Conservation (phyloP, 2,797 vertebrate species). For the Chrosomus eos region DNA sequence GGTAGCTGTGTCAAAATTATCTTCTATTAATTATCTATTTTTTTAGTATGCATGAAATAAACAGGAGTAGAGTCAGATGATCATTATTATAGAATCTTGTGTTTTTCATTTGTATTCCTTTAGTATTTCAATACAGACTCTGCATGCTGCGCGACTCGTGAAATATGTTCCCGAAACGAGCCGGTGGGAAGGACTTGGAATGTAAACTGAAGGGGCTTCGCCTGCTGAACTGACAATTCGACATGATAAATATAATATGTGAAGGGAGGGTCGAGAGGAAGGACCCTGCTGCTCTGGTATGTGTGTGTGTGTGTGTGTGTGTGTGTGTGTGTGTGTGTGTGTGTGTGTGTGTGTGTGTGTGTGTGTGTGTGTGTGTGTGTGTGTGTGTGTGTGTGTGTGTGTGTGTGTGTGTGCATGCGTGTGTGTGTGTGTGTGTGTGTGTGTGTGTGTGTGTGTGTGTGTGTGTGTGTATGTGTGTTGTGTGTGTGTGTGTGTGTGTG, state of each 20-base stretch:
- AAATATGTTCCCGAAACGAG: not conserved
- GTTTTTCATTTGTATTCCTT: not conserved
- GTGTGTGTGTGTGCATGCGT: not conserved
- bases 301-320: conserved; percentile 9
- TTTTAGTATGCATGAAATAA: not conserved
- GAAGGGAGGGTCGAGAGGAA: conserved; percentile 49
- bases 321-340: not conserved
- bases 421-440: conserved; percentile 33
- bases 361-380: conserved; percentile 15
- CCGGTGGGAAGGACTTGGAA: not conserved
- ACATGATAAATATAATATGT: conserved; percentile 39
- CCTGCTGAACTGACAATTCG: conserved; percentile 9
- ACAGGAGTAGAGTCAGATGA: not conserved
- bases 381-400: not conserved
- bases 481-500: no score
- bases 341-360: conserved; percentile 16
- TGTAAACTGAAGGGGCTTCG: conserved; percentile 7
- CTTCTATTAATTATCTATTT: no score
- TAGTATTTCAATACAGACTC: not conserved
- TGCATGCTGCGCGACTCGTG: not conserved
- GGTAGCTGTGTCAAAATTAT: not conserved
- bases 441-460: not conserved
- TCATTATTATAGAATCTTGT: not conserved
- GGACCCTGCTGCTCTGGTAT: conserved; percentile 50
- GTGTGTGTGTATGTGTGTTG: conserved; percentile 21